These are phyloP conservation scores for Athripsodes cinereus DNA, from an alignment of 2,888 invertebrate species.

Conservation along the genomic window DNA sequence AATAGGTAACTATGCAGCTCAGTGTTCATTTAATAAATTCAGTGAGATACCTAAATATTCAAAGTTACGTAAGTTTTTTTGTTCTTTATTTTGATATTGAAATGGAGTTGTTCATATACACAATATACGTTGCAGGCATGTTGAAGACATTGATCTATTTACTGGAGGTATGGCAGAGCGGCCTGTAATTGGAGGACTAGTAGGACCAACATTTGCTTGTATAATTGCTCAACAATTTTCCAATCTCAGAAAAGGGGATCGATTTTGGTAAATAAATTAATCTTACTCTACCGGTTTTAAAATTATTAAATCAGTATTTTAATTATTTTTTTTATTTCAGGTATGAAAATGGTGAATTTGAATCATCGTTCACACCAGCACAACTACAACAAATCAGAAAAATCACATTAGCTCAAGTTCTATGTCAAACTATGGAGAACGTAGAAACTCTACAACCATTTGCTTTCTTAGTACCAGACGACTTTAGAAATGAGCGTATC, in stretches of 20 bases:
- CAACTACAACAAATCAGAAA: conserved; percentile 69
- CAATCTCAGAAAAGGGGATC: conserved; percentile 68
- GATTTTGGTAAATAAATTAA: conserved; percentile 58
- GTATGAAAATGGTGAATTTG: conserved; percentile 72
- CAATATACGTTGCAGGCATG: conserved; percentile 52
- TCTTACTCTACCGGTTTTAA: neutral
- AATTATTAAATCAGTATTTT: neutral
- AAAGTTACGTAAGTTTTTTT: too few species aligned
- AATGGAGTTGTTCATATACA: too few species aligned
- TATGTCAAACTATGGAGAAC: conserved; percentile 60
- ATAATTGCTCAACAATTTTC: conserved; percentile 82
- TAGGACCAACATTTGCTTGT: conserved; percentile 84
- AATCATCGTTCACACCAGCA: conserved; percentile 68
- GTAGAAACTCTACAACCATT: conserved; percentile 66
- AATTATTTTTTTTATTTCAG: conserved; percentile 32
- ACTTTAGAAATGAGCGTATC: conserved; percentile 52
- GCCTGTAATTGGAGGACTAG: conserved; percentile 71
- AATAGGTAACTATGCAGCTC: too few species aligned
- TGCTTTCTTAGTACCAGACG: conserved; percentile 58
- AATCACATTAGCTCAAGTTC: conserved; percentile 64
- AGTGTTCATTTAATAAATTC: too few species aligned
- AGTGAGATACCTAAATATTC: too few species aligned
- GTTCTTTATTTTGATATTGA: too few species aligned
- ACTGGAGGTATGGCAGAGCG: conserved; percentile 78
- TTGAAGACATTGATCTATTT: conserved; percentile 81